Evolutionary conservation across 2,888 invertebrate species (phyloP).

Genomic region (Drosophila niveifrons): DNA sequence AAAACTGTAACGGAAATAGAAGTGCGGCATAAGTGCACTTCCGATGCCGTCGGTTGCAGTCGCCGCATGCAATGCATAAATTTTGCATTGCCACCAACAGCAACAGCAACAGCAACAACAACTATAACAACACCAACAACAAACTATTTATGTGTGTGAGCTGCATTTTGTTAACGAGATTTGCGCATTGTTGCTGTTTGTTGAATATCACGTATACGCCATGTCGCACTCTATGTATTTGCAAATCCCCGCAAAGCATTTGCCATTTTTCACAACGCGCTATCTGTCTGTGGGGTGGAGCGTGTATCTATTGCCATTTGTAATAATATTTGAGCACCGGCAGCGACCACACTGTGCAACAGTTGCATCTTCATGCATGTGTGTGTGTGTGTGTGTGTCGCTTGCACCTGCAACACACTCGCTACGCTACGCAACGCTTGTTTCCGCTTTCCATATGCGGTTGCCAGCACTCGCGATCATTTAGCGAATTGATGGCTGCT

Average conservation of each 20-base stretch:
- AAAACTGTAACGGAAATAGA: slow-evolving; percentile 71
- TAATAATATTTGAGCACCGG: slow-evolving; percentile 63
- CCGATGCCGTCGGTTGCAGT: slow-evolving; percentile 57
- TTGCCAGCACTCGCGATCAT: slow-evolving; percentile 46
- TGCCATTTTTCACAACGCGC: slow-evolving; percentile 61
- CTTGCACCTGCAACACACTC: slow-evolving; percentile 41
- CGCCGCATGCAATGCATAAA: slow-evolving; percentile 53
- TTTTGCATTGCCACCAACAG: slow-evolving; percentile 32
- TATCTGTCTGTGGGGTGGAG: slow-evolving; percentile 14
- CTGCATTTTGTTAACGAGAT: slow-evolving; percentile 67
- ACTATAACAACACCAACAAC: slow-evolving; percentile 2
- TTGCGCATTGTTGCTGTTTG: slow-evolving; percentile 46
- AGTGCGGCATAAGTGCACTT: slow-evolving; percentile 78
- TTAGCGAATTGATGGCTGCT: slow-evolving; percentile 62
- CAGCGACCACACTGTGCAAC: slow-evolving; percentile 42
- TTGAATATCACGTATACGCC: slow-evolving; percentile 22
- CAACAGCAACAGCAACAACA: slow-evolving; percentile 5
- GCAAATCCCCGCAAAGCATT: slow-evolving; percentile 54
- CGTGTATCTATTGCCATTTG: slow-evolving; percentile 62
- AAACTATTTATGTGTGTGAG: slow-evolving; percentile 14
- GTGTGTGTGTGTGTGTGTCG: slow-evolving; percentile 26
- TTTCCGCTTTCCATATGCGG: slow-evolving; percentile 48
- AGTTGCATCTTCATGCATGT: slow-evolving; percentile 44
- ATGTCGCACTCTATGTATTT: slow-evolving; percentile 26
- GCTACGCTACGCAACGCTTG: slow-evolving; percentile 13